Base-by-base conservation (phyloP, 2,797 vertebrate genomes). In the Centropyge bicolor region DNA sequence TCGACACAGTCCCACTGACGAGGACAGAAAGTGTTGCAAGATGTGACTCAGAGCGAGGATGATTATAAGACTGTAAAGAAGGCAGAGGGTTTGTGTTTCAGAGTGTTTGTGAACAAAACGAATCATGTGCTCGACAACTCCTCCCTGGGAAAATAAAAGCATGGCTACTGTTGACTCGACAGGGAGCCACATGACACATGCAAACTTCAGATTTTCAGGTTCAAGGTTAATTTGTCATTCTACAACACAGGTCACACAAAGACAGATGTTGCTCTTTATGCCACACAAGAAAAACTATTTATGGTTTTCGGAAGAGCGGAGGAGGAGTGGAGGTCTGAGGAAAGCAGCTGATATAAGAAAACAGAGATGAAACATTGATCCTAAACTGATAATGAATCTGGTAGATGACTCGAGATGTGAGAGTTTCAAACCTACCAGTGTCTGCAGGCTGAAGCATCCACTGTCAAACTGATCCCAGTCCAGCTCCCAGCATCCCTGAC, bases 371-470 rank as follows among this genome's bases (percentile, higher is more conserved):
- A 27, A 19, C 14, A 2, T 14, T 6, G 22, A 22, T 22, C 24
- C 12, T 41, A 12, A 36, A n/a, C 14, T 0, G 13, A 49, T 6
- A 9, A 3, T 31, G 51, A 19, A 12, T 7, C 35, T 38, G 12
- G 19, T 20, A 35, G 36, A 36, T 31, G 17, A 14, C 35, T n/a
- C 6, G 6, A 74, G 7, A 56, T 16, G 6, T 2, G 1, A 31
- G 49, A 60, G 20, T 46, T 46, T 70, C 13, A 45, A 46, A 87
- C 90, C 41, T 83, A 92, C 88, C 88, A 31, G 71, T 43, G 46
- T 66, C 41, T 11, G 27, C 55, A 57, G 59, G 61, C 22, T 77
- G 63, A 66, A 70, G 67, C 61, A 46, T 75, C 76, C 38, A 9
- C 55, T 17, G 77, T 83, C 65, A 81, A 35, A 57, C 65, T 36